These are phyloP conservation scores for Temnothorax curvispinosus DNA, from an alignment of 1,140 invertebrate genomes.

Conservation along the genomic window DNA sequence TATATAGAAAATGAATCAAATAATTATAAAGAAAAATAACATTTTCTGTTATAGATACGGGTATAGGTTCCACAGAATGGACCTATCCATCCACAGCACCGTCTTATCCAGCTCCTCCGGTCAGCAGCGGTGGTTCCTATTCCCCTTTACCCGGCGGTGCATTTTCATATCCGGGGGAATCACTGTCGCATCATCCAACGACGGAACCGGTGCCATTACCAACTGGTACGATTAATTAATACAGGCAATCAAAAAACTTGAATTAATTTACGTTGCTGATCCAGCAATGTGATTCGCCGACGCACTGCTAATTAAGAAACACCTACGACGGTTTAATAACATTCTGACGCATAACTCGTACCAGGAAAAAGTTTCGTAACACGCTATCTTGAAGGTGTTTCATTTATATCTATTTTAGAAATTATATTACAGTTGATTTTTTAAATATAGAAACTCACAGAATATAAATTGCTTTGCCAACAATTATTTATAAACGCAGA, in stretches of 20 bases:
- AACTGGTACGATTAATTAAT: slow-evolving; percentile 75
- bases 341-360: slow-evolving; percentile 57
- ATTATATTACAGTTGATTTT: neutral
- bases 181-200: slow-evolving; percentile 83
- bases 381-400: neutral
- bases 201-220: slow-evolving; percentile 84
- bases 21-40: neutral
- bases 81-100: slow-evolving; percentile 82
- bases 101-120: slow-evolving; percentile 83
- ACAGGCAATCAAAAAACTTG: neutral
- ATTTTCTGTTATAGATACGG: slow-evolving; percentile 80
- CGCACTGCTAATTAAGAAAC: slow-evolving; percentile 29
- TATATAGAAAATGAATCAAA: neutral
- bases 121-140: slow-evolving; percentile 81
- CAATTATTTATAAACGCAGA: neutral
- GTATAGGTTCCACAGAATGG: slow-evolving; percentile 82
- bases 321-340: slow-evolving; percentile 37
- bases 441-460: neutral
- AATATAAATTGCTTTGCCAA: neutral
- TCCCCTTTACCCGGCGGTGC: slow-evolving; percentile 84
- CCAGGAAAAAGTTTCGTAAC: slow-evolving; percentile 50
- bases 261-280: slow-evolving; percentile 16
- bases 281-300: neutral
- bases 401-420: slow-evolving; percentile 15
- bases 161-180: slow-evolving; percentile 84